Conservation (phyloP, 2,888 invertebrate species). For the Stenurella melanura region DNA sequence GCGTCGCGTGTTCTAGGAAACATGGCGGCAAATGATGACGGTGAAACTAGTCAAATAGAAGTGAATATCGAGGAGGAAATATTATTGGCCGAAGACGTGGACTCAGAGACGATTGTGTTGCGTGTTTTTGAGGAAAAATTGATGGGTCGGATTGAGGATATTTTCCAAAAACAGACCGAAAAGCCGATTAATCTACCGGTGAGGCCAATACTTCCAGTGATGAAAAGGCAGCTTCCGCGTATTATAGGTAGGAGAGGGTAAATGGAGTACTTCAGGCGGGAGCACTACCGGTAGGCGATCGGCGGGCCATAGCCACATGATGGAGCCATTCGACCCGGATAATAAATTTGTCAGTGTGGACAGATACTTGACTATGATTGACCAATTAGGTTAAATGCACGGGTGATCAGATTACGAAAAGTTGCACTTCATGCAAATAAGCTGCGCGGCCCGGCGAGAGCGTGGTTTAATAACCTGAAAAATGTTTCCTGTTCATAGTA, state of each 20-base stretch:
- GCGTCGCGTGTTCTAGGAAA: too few species aligned
- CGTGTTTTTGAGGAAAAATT: too few species aligned
- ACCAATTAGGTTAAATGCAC: slow-evolving; percentile 9
- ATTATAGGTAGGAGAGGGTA: not conserved
- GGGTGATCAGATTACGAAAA: not conserved
- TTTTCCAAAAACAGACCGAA: too few species aligned
- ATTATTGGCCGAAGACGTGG: too few species aligned
- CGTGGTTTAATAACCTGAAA: slow-evolving; percentile 43
- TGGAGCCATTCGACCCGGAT: slow-evolving; percentile 4
- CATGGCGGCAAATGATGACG: too few species aligned
- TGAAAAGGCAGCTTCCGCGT: slow-evolving; percentile 16
- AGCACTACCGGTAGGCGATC: not conserved
- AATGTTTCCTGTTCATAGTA: slow-evolving; percentile 58
- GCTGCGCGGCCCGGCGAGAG: slow-evolving; percentile 31
- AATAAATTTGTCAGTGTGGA: not conserved
- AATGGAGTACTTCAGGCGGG: not conserved
- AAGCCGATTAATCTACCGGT: too few species aligned
- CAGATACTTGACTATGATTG: slow-evolving; percentile 8
- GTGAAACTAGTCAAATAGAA: too few species aligned
- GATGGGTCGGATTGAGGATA: too few species aligned
- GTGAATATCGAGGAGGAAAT: too few species aligned
- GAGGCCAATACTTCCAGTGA: too few species aligned
- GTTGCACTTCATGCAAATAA: not conserved
- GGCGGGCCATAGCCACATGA: slow-evolving; percentile 8
- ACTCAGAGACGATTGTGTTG: too few species aligned